A percentile compares a stretch with the other conserved stretches of the same genome.
Conservation (phyloP, 2,113 vertebrate species). For the Zosterops pallidus region DNA sequence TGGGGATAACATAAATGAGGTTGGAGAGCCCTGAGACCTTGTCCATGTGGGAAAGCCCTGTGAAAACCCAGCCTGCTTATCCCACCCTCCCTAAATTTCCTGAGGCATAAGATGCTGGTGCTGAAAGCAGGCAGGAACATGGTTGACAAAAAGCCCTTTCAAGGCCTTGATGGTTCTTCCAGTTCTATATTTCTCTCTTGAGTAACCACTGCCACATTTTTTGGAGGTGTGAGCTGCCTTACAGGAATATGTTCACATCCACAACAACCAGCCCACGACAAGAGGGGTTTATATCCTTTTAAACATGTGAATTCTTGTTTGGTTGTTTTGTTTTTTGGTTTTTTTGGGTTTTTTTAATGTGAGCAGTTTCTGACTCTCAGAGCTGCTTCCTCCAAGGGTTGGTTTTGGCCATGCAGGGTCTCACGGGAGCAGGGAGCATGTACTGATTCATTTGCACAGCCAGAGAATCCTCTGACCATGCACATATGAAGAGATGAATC, state of each 20-base stretch:
- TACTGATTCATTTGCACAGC: conserved; percentile 16
- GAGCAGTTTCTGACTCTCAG: background rate
- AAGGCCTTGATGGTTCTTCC: background rate
- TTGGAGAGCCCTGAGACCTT: background rate
- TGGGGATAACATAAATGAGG: background rate
- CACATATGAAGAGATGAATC: conserved; percentile 16
- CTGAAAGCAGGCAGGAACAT: background rate
- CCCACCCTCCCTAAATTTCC: background rate
- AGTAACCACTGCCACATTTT: background rate
- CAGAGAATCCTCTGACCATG: background rate
- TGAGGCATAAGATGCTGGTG: background rate
- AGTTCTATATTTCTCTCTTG: background rate
- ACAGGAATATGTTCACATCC: background rate
- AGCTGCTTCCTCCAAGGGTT: background rate
- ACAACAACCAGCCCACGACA: background rate
- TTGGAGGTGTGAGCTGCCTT: background rate
- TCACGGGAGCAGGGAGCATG: background rate
- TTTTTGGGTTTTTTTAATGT: background rate
- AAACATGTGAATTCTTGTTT: background rate
- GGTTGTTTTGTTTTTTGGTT: background rate
- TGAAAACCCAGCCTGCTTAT: background rate
- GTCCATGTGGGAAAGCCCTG: accelerated
- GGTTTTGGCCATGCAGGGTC: background rate
- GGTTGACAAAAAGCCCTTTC: background rate
- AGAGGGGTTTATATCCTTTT: background rate